phyloP scores from a whole-genome alignment of 2,113 vertebrate species.

The Poicephalus gulielmi region DNA sequence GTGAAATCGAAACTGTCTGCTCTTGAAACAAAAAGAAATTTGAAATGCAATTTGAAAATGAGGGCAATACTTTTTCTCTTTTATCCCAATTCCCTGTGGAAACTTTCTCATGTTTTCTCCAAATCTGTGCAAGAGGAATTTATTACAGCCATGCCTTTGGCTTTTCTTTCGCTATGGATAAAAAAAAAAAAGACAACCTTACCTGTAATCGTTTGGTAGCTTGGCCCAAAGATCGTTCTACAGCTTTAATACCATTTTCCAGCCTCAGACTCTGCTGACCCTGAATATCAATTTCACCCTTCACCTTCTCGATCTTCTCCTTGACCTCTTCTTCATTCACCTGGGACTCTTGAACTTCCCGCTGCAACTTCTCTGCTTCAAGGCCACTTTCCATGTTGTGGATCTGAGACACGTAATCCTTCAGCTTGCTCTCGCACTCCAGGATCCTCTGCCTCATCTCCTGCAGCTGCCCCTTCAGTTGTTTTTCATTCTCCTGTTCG shows the following conservation, averaged over 20 bases:
- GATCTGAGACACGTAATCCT: slow-evolving; percentile 84
- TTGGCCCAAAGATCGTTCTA: slow-evolving; percentile 91
- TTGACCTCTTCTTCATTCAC: slow-evolving; percentile 90
- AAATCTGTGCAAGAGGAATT: not conserved
- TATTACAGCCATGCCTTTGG: not conserved
- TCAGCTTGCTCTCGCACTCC: slow-evolving; percentile 86
- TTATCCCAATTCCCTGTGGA: not conserved
- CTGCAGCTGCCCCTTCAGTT: slow-evolving; percentile 91
- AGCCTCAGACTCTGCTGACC: slow-evolving; percentile 89
- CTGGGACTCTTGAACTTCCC: slow-evolving; percentile 84
- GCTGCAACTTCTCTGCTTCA: slow-evolving; percentile 88
- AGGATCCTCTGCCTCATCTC: slow-evolving; percentile 86
- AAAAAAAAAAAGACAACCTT: slow-evolving; percentile 1
- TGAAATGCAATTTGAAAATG: not conserved
- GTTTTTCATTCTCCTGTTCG: slow-evolving; percentile 93
- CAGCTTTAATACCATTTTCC: slow-evolving; percentile 92
- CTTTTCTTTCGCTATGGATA: not conserved
- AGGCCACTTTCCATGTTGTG: slow-evolving; percentile 87
- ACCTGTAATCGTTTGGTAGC: slow-evolving; percentile 90
- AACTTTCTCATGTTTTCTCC: not conserved
- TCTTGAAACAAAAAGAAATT: not conserved
- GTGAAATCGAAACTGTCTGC: not conserved
- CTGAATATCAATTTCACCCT: slow-evolving; percentile 88
- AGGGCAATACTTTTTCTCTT: not conserved
- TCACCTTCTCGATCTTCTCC: slow-evolving; percentile 87